phyloP scores from a whole-genome alignment of 2,888 invertebrate species.

The Tuta absoluta region DNA sequence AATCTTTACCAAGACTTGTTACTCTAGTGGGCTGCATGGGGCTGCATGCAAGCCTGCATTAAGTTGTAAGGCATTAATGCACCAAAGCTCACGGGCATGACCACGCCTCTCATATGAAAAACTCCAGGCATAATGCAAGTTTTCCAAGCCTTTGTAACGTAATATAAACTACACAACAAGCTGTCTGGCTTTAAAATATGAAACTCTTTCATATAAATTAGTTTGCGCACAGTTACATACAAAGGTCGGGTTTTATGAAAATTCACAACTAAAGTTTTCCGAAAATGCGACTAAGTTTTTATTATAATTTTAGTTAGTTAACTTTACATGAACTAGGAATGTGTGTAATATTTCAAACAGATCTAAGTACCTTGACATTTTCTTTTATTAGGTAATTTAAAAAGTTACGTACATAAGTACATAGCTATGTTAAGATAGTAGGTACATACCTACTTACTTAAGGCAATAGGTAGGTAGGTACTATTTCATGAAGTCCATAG shows the following conservation, averaged over 20 bases:
- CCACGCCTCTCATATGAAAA: conserved; percentile 53
- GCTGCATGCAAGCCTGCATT: conserved; percentile 66
- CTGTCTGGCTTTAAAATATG: conserved; percentile 24
- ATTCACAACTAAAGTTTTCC: conserved; percentile 13
- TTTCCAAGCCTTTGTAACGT: conserved; percentile 20
- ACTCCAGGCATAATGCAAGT: conserved; percentile 38
- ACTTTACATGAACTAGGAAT: too few species aligned
- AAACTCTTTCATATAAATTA: conserved; percentile 28
- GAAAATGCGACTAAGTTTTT: not conserved
- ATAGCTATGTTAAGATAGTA: too few species aligned
- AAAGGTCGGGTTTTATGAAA: conserved; percentile 17
- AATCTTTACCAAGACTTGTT: conserved; percentile 54
- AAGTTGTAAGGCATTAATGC: conserved; percentile 74
- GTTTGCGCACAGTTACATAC: conserved; percentile 25
- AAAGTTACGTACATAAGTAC: too few species aligned
- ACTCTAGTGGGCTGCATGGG: conserved; percentile 56
- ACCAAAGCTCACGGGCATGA: conserved; percentile 59
- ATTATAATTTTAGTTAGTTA: too few species aligned
- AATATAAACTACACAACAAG: conserved; percentile 21
- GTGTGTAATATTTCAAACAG: too few species aligned
- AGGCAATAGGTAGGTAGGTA: not conserved
- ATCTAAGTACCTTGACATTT: too few species aligned
- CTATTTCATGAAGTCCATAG: not conserved
- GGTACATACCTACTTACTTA: not conserved
- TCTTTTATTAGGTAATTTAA: not conserved